Evolutionary conservation across 2,888 invertebrate species (phyloP), one percentile per base, ranked within the genome.

Genomic region (Ametastegia equiseti): DNA sequence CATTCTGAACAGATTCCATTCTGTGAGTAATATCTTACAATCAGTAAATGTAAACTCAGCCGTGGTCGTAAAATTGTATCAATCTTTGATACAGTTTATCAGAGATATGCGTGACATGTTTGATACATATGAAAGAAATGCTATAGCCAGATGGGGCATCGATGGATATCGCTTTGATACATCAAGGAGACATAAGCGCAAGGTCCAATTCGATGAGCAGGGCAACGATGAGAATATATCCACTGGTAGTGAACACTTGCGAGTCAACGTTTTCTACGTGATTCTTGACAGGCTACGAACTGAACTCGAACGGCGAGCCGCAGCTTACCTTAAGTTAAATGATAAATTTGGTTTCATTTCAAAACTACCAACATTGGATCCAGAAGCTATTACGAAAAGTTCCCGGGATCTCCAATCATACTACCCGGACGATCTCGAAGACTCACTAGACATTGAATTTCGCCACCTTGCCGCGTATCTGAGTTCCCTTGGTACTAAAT

Each of bases 11-110:
- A 78, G 81, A 45, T 83, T 84, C 7, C 45, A 84, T 57, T 9
- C 36, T 3, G 82, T 82, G 1, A 84, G 63, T 71, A 82, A 83
- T 77, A 3, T 39, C 15, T 54, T 84, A 3, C 82, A 84, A 79
- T 65, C 78, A 2, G 33, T 57, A n/a, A 77, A 65, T 15, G 54
- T 33, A 6, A 81, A 83, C 65, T 42, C 83, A 73, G 67, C 60
- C n/a, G 7, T 33, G 1, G 78, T 83, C n/a, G 83, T 83, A 0
- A 77, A 77, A 23, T 47, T 84, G 23, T 84, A 84, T 50, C 42
- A 57, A 63, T 82, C 80, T 19, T 81, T 84, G 19, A 57, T 75
- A 75, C 23, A 73, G 19, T 81, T 36, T 33, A 15, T 79, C 15
- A 11, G 11, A 54, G 15, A 75, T 5, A 71, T 80, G 57, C 71